Conservation (phyloP, 1,140 invertebrate genomes). For the Tribolium castaneum region DNA sequence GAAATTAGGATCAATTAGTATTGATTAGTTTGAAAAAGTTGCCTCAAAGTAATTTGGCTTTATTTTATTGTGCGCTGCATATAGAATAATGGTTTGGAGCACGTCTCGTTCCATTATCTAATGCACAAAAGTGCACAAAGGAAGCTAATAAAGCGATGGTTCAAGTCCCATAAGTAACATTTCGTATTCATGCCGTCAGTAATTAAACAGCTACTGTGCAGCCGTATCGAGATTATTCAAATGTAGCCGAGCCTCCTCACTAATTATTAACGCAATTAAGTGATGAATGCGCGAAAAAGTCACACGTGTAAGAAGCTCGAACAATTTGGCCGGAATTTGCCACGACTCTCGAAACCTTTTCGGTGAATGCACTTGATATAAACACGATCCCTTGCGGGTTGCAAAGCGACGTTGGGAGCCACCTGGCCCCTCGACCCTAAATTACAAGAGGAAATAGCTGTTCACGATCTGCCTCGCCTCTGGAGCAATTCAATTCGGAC, state of each 20-base stretch:
- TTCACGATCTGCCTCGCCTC: conserved; percentile 50
- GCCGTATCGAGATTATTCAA: conserved; percentile 41
- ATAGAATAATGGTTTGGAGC: not conserved
- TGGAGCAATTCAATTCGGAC: conserved; percentile 50
- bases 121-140: conserved; percentile 5
- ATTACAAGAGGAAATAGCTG: conserved; percentile 52
- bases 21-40: not conserved
- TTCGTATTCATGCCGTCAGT: conserved; percentile 41
- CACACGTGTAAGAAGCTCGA: conserved; percentile 5
- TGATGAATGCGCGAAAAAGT: conserved; percentile 33
- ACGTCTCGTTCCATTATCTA: not conserved
- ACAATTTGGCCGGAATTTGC: conserved; percentile 48
- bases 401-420: conserved; percentile 43
- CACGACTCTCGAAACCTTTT: conserved; percentile 49
- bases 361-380: conserved; percentile 51
- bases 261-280: conserved; percentile 41
- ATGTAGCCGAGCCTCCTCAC: conserved; percentile 30
- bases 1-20: not conserved
- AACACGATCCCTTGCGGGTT: conserved; percentile 48
- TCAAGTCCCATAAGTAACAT: conserved; percentile 36
- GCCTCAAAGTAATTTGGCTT: not conserved
- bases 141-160: conserved; percentile 13
- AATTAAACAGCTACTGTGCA: conserved; percentile 41
- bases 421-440: conserved; percentile 49
- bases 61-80: not conserved